A percentile compares a stretch with the other conserved stretches of the same genome.
These are phyloP conservation scores for Nephotettix cincticeps DNA, from an alignment of 1,140 invertebrate species.

Conservation along the genomic window DNA sequence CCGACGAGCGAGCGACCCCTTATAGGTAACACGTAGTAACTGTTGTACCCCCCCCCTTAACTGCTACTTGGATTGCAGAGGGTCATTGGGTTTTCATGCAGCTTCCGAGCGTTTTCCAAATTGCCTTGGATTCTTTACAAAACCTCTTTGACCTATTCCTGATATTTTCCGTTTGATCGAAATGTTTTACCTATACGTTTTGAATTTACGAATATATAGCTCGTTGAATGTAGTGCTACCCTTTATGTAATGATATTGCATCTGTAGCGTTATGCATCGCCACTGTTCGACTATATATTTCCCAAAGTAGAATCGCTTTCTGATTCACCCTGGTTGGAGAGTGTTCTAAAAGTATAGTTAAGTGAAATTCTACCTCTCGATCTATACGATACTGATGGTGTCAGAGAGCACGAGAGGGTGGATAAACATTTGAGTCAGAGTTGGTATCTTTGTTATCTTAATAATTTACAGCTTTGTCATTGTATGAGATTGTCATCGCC, in stretches of 20 bases:
- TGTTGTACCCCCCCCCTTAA: constrained; percentile 23
- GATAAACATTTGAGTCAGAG: too few species aligned
- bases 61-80: constrained; percentile 46
- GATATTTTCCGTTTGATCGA: too few species aligned
- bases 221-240: constrained; percentile 19
- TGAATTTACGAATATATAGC: neutral
- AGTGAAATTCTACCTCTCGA: too few species aligned
- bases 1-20: constrained; percentile 66
- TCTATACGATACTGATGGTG: too few species aligned
- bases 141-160: neutral
- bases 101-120: constrained; percentile 8
- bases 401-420: too few species aligned
- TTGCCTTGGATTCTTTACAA: neutral
- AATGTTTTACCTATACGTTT: too few species aligned
- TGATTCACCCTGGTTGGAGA: too few species aligned
- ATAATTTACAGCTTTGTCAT: too few species aligned
- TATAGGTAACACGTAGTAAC: constrained; percentile 54
- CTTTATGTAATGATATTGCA: constrained; percentile 7
- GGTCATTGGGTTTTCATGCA: constrained; percentile 26
- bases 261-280: constrained; percentile 9
- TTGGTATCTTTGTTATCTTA: too few species aligned
- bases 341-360: too few species aligned
- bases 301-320: constrained; percentile 2
- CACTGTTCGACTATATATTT: constrained; percentile 15
- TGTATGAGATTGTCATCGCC: too few species aligned